Evolutionary conservation across 2,113 vertebrate genomes (phyloP), one percentile per base, ranked within the genome.

Genomic region (Pardalotus punctatus): DNA sequence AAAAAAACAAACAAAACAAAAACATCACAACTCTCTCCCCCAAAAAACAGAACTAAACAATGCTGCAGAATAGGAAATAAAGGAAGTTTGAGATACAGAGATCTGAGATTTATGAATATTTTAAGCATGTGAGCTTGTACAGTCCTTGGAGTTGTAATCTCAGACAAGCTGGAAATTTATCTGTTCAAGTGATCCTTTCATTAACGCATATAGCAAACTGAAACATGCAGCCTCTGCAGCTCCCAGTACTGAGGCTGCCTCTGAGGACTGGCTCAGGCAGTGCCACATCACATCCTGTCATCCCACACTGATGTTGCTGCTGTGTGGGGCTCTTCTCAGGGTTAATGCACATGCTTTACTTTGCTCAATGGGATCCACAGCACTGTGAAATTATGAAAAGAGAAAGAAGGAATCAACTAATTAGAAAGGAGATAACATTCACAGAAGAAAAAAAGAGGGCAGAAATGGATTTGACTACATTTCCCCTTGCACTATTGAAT

Each of bases 261-360:
- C 0, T 54, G 35, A 74, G 73, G 69, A 17, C 35, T 23, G 7
- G 17, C 15, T 60, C 40, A 29, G 40, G 53, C 42, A n/a, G 38
- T 15, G 47, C 25, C 8, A 1, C 22, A 16, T 12, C 29, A 22
- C 40, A 40, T 51, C 28, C 33, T 38, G 27, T 43, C 33, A 33
- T 28, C 21, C 16, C 28, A 35, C 1, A 0, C 5, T 72, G 43
- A 23, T 0, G 0, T 8, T 35, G 17, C 14, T 22, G 15, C 31
- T 83, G 5, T 20, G 25, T 28, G 45, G 7, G 48, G 40, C 27
- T 74, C 27, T n/a, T 91, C 48, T 76, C n/a, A 15, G 40, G 12
- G 12, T 53, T 84, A 54, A 19, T 38, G 14, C 2, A 1, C 18
- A 14, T 22, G 9, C 35, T 35, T 54, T 57, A 27, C 31, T 73